Evolutionary conservation across 2,888 invertebrate genomes (phyloP).

Genomic region (Eupithecia pulchellata): DNA sequence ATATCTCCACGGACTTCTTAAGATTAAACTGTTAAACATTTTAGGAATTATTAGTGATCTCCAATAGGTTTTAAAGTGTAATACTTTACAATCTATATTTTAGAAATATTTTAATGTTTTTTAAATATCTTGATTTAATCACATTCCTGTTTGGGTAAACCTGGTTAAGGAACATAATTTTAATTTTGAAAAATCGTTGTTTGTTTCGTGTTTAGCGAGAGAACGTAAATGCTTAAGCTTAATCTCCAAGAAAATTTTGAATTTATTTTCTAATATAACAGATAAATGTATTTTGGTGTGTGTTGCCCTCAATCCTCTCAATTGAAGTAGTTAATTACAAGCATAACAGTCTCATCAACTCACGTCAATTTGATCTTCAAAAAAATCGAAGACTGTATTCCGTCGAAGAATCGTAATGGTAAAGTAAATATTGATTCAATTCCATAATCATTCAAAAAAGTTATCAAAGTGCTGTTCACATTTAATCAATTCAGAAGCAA

Average conservation of each 20-base stretch:
- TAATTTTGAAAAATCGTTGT: neutral
- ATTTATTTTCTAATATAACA: conserved; percentile 38
- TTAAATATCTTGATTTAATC: too few species aligned
- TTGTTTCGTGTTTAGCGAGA: conserved; percentile 5
- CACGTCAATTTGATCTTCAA: too few species aligned
- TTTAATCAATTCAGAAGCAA: neutral
- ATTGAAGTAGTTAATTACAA: neutral
- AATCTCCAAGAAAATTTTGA: conserved; percentile 44
- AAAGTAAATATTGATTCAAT: neutral
- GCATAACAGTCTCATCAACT: neutral
- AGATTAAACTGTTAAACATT: neutral
- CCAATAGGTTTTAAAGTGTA: neutral
- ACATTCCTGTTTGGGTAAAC: too few species aligned
- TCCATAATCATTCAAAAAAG: neutral
- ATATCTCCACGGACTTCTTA: neutral
- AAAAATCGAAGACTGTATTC: conserved; percentile 5
- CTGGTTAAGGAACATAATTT: too few species aligned
- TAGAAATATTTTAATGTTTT: too few species aligned
- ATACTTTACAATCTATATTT: neutral
- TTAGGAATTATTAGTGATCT: neutral
- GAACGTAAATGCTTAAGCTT: conserved; percentile 44
- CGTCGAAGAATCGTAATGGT: too few species aligned
- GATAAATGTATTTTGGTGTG: too few species aligned
- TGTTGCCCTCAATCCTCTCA: neutral
- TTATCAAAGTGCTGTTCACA: neutral